These are phyloP conservation scores for Drosophila aff. DNA, from an alignment of 1,140 invertebrate species.

Conservation along the genomic window DNA sequence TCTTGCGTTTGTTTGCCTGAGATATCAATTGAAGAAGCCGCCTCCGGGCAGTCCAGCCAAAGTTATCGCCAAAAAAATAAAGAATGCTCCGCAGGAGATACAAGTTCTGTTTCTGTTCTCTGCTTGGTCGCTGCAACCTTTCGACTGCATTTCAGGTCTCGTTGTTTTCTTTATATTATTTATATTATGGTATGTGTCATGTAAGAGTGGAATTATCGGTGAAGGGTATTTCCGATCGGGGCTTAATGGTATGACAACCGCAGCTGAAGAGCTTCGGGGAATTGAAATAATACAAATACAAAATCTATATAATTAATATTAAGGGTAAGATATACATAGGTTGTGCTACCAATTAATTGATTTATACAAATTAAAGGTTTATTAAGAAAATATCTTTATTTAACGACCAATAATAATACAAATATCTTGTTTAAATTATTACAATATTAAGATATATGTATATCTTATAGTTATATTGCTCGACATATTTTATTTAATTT, in stretches of 20 bases:
- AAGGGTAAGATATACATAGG: no score
- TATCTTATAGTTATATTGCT: no score
- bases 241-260: conserved; percentile 15
- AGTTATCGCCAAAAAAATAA: conserved; percentile 78
- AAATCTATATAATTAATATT: no score
- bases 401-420: no score
- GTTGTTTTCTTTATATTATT: conserved; percentile 25
- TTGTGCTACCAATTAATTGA: no score
- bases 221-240: conserved; percentile 25
- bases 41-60: conserved; percentile 58
- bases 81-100: conserved; percentile 52
- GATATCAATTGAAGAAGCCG: conserved; percentile 76
- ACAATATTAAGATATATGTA: no score
- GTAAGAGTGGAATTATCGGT: conserved; percentile 36
- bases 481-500: no score
- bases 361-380: no score
- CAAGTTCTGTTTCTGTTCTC: conserved; percentile 31
- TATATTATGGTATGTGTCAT: conserved; percentile 64
- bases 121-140: conserved; percentile 37
- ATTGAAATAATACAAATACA: not conserved
- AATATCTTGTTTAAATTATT: no score
- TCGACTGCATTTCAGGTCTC: conserved; percentile 57
- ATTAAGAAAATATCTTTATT: no score
- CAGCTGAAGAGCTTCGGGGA: not conserved
- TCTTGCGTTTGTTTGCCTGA: conserved; percentile 73